A percentile compares a stretch with the other conserved stretches of the same genome.
Evolutionary conservation across 2,888 invertebrate species (phyloP).

Genomic region (Dinocampus coccinellae): DNA sequence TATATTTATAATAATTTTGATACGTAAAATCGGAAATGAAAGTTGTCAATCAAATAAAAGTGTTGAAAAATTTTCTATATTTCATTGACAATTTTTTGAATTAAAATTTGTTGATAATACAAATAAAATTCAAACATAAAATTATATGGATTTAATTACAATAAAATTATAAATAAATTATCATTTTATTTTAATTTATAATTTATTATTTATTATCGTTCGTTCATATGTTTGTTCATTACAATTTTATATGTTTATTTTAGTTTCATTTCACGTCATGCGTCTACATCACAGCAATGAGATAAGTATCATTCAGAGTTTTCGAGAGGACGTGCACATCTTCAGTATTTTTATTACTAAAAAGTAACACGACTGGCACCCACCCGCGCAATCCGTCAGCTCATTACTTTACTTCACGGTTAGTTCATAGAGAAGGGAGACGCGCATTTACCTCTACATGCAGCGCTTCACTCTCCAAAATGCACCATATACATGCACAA

Average conservation of each 20-base stretch:
- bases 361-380: not conserved
- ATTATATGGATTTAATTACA: no score
- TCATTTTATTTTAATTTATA: no score
- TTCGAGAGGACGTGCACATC: not conserved
- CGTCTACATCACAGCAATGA: not conserved
- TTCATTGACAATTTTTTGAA: no score
- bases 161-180: no score
- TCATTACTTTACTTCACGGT: not conserved
- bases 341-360: not conserved
- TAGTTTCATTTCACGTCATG: not conserved
- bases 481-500: constrained; percentile 4
- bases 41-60: not conserved
- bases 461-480: not conserved
- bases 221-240: no score
- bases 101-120: no score
- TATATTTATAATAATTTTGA: not conserved
- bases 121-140: no score
- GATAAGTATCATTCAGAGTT: not conserved
- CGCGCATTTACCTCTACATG: not conserved
- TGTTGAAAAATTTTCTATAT: not conserved
- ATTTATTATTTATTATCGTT: no score
- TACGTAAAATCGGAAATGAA: not conserved
- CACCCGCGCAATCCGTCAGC: not conserved
- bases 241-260: not conserved
- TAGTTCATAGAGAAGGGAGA: not conserved